Percentiles rank a stretch among this genome's conserved stretches.
phyloP scores from a whole-genome alignment of 2,113 vertebrate genomes.

The Thinocorus orbignyianus region DNA sequence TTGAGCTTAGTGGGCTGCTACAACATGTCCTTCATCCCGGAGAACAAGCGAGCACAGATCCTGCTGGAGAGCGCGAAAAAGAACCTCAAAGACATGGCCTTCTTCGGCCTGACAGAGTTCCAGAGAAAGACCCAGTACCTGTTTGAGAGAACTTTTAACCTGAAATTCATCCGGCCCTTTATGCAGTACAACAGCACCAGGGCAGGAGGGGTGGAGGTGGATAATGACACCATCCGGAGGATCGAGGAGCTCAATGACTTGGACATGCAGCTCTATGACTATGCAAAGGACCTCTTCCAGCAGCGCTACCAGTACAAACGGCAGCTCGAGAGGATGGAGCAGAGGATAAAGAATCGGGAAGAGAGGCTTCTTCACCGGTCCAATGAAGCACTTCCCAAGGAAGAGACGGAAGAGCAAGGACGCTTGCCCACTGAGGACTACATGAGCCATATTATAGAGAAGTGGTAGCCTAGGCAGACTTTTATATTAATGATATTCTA shows the following conservation, averaged over 20 bases:
- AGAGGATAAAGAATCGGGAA: conserved; percentile 86
- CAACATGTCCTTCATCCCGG: conserved; percentile 96
- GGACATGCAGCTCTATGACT: conserved; percentile 98
- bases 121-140: conserved; percentile 99
- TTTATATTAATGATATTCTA: conserved; percentile 60
- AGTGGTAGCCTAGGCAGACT: conserved; percentile 87
- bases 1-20: conserved; percentile 98
- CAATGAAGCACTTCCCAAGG: conserved; percentile 79
- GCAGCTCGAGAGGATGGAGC: conserved; percentile 92
- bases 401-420: conserved; percentile 81
- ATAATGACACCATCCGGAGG: conserved; percentile 87
- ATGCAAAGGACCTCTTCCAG: conserved; percentile 96
- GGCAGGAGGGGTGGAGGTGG: conserved; percentile 93
- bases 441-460: conserved; percentile 99
- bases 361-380: conserved; percentile 83
- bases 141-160: conserved; percentile 95
- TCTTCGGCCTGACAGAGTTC: conserved; percentile 98
- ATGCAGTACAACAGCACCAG: conserved; percentile 99
- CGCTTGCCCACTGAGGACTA: conserved; percentile 97
- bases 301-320: conserved; percentile 96
- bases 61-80: conserved; percentile 97
- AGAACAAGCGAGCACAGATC: conserved; percentile 93
- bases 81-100: conserved; percentile 98
- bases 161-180: conserved; percentile 97
- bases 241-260: conserved; percentile 98